These are phyloP conservation scores for Gila orcuttii DNA, from an alignment of 2,113 vertebrate species.

Conservation along the genomic window DNA sequence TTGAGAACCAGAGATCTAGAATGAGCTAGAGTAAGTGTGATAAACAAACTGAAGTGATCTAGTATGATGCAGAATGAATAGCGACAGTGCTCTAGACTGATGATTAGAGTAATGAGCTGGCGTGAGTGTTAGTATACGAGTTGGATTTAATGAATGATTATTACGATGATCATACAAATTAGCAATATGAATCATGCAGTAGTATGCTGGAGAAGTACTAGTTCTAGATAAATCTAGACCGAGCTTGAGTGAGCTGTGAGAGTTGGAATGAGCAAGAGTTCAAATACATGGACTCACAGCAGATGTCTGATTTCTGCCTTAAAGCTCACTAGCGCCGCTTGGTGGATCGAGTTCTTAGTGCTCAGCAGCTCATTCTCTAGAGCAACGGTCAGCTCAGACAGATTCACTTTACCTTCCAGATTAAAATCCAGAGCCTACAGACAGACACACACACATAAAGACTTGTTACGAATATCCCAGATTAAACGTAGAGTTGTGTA, in stretches of 20 bases:
- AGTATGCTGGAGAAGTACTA: neutral
- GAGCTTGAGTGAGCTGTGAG: neutral
- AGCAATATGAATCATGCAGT: neutral
- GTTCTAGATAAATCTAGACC: neutral
- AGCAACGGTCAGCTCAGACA: slow-evolving; percentile 85
- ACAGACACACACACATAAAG: slow-evolving; percentile 19
- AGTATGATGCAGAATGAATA: neutral
- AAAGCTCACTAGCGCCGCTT: slow-evolving; percentile 90
- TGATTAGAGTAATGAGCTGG: neutral
- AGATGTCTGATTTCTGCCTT: slow-evolving; percentile 90
- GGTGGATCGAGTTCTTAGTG: slow-evolving; percentile 88
- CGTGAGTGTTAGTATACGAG: neutral
- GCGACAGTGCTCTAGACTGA: neutral
- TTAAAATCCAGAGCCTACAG: slow-evolving; percentile 89
- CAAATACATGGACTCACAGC: slow-evolving; percentile 80
- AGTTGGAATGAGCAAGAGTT: neutral
- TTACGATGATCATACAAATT: neutral
- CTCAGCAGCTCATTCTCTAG: slow-evolving; percentile 91
- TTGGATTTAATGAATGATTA: neutral
- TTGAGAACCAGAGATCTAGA: neutral
- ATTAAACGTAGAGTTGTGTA: neutral
- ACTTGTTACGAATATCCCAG: neutral
- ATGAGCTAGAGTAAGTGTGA: neutral
- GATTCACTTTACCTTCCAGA: slow-evolving; percentile 86
- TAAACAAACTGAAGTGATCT: neutral